Percentiles rank a stretch among this genome's conserved stretches.
These are phyloP conservation scores for Clarias gariepinus DNA, from an alignment of 2,113 vertebrate species.

Conservation along the genomic window DNA sequence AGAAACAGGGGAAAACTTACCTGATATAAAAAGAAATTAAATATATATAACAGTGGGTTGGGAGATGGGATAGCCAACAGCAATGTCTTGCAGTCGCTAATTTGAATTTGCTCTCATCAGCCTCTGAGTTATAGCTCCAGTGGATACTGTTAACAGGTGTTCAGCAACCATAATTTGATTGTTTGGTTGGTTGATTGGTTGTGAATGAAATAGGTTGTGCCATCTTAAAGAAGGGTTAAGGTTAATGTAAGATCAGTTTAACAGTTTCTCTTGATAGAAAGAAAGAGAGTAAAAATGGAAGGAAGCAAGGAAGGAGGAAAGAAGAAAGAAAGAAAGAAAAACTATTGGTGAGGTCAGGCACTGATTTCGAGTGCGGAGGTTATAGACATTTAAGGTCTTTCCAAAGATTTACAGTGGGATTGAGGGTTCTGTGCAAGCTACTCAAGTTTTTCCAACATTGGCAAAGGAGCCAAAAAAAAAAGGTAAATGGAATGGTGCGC, in stretches of 20 bases:
- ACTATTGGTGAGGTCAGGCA: not conserved
- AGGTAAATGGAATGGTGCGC: no score
- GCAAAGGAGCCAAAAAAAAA: not conserved
- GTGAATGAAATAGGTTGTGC: not conserved
- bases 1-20: not conserved
- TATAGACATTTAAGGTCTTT: not conserved
- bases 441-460: not conserved
- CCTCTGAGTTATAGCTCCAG: not conserved
- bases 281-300: not conserved
- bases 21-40: not conserved
- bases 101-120: slow-evolving; percentile 6
- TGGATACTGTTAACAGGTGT: not conserved
- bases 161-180: not conserved
- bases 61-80: not conserved
- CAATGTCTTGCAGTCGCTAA: not conserved
- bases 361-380: not conserved
- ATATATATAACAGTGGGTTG: not conserved
- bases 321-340: not conserved
- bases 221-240: not conserved
- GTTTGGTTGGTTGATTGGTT: not conserved
- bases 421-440: not conserved
- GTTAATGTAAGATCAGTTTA: not conserved
- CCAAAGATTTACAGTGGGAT: not conserved
- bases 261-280: not conserved
- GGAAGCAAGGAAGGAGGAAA: not conserved